Conservation (phyloP, 2,797 vertebrate species). For the Hylomyscus alleni region DNA sequence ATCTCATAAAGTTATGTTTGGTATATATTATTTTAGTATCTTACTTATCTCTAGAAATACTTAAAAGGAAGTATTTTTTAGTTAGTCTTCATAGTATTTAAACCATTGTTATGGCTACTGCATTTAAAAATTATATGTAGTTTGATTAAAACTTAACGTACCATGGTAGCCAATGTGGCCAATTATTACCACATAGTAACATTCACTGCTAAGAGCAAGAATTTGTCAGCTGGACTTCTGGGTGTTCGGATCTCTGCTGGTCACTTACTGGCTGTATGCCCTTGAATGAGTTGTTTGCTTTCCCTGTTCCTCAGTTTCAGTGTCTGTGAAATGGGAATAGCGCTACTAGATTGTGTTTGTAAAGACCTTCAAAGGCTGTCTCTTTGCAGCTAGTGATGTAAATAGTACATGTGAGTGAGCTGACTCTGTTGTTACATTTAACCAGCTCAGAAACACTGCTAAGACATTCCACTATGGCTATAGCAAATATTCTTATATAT, state of each 20-base stretch:
- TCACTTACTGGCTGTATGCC: conserved; percentile 6
- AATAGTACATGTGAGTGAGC: background rate
- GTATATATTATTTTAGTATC: conserved; percentile 8
- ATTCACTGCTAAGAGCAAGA: background rate
- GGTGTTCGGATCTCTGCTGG: background rate
- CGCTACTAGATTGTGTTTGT: background rate
- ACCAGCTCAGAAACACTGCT: background rate
- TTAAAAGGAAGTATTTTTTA: conserved; percentile 51
- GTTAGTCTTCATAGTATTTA: conserved; percentile 56
- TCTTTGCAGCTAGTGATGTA: background rate
- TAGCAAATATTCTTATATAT: conserved; percentile 52
- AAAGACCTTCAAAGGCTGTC: conserved; percentile 41
- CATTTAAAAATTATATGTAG: conserved; percentile 47
- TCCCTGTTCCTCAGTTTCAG: conserved; percentile 27
- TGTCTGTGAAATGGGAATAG: background rate
- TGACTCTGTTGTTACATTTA: conserved; percentile 51
- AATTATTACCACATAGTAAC: background rate
- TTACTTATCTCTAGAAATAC: conserved; percentile 56
- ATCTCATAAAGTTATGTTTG: conserved; percentile 48
- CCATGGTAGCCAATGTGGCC: conserved; percentile 31
- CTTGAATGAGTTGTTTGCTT: conserved; percentile 25
- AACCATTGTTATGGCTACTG: background rate
- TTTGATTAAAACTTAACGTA: conserved; percentile 50
- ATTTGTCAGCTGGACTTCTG: background rate
- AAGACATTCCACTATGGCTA: background rate